Conservation (phyloP, 2,113 vertebrate species). For the Oncorhynchus keta region DNA sequence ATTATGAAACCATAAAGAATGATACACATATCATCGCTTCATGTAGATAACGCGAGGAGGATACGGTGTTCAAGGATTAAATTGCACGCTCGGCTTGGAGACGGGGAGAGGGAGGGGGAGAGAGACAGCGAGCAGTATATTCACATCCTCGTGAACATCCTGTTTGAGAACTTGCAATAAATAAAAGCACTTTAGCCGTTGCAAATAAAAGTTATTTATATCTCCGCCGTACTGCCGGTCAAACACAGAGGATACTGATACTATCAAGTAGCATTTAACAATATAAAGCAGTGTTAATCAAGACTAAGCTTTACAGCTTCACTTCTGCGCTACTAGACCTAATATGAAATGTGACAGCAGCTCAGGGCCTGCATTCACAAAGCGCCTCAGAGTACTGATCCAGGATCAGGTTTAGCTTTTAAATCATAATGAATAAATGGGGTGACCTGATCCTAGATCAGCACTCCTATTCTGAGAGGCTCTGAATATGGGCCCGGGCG, state of each 20-base stretch:
- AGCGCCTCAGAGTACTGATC: constrained; percentile 5
- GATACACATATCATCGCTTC: constrained; percentile 59
- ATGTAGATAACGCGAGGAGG: constrained; percentile 53
- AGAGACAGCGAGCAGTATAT: constrained; percentile 40
- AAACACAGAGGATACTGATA: constrained; percentile 35
- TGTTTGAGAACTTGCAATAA: constrained; percentile 50
- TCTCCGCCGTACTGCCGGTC: constrained; percentile 33
- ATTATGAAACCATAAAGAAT: constrained; percentile 70
- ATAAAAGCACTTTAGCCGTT: constrained; percentile 48
- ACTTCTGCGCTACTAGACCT: no score
- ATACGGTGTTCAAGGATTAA: constrained; percentile 57
- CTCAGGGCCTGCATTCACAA: constrained; percentile 8
- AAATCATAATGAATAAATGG: no score
- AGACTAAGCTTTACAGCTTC: constrained; percentile 11
- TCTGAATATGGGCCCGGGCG: constrained; percentile 16
- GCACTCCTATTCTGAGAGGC: neutral
- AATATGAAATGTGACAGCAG: no score
- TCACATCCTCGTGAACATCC: constrained; percentile 41
- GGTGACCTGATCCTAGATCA: no score
- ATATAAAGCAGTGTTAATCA: constrained; percentile 52
- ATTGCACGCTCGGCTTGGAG: constrained; percentile 33
- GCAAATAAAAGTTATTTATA: constrained; percentile 59
- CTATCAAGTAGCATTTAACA: constrained; percentile 46
- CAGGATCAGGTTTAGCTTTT: neutral
- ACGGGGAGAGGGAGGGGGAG: neutral